phyloP scores from a whole-genome alignment of 2,888 invertebrate genomes.

The Kuschelorhynchus macadamiae region DNA sequence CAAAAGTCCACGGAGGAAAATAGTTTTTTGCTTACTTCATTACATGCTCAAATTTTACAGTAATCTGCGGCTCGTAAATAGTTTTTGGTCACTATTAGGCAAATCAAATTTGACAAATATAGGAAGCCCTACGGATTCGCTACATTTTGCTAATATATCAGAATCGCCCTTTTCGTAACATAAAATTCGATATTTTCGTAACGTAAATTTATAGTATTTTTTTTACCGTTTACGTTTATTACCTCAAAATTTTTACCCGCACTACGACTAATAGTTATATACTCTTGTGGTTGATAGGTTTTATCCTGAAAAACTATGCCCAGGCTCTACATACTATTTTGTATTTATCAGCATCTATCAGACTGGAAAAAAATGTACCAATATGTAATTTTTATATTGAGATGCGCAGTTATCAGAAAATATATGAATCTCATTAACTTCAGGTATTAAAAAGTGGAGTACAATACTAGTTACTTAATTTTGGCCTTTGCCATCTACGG shows the following conservation, averaged over 20 bases:
- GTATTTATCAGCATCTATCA: no score
- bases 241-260: no score
- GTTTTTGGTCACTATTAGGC: conserved; percentile 23
- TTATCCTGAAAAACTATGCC: no score
- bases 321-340: no score
- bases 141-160: conserved; percentile 25
- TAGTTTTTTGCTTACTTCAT: conserved; percentile 29
- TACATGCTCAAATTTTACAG: conserved; percentile 31
- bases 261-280: no score
- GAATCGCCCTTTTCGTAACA: conserved; percentile 7
- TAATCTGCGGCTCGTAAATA: conserved; percentile 29
- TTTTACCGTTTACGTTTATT: conserved; percentile 8
- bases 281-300: no score
- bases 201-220: conserved; percentile 31
- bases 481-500: not conserved
- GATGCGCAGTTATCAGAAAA: no score
- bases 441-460: no score
- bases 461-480: no score
- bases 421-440: no score
- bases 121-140: conserved; percentile 10
- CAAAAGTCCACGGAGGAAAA: conserved; percentile 25
- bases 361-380: no score
- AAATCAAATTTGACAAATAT: conserved; percentile 6
- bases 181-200: conserved; percentile 31
- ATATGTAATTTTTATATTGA: no score